These are phyloP conservation scores for Labeo rohita DNA, from an alignment of 2,113 vertebrate species.

Conservation along the genomic window DNA sequence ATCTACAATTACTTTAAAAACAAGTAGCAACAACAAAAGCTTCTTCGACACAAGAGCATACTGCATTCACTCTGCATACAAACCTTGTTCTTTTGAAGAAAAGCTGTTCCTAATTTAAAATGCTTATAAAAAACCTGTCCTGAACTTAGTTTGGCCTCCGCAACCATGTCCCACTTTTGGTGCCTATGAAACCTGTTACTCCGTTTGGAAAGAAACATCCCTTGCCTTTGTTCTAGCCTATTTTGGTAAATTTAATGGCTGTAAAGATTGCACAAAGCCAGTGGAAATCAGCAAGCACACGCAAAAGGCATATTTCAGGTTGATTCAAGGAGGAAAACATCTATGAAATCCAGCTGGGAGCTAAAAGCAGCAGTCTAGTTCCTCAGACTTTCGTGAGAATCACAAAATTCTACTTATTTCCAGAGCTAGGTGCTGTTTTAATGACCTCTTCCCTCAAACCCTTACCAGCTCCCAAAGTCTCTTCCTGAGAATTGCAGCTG, in stretches of 20 bases:
- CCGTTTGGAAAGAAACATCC: neutral
- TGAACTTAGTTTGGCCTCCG: constrained; percentile 17
- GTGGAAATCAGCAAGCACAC: neutral
- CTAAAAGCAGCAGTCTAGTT: neutral
- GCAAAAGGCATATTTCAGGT: neutral
- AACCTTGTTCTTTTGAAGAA: constrained; percentile 6
- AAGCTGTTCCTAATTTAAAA: neutral
- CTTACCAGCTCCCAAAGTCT: constrained; percentile 63
- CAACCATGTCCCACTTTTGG: constrained; percentile 1
- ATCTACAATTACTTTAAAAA: constrained; percentile 35
- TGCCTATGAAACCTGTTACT: neutral
- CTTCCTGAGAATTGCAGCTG: constrained; percentile 72
- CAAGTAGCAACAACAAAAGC: neutral
- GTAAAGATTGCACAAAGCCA: neutral
- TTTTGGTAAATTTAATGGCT: neutral
- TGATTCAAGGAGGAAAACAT: neutral
- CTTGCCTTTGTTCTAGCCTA: neutral
- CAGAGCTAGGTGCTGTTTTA: constrained; percentile 65
- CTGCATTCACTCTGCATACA: neutral
- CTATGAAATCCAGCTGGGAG: constrained; percentile 5
- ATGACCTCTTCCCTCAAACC: constrained; percentile 66
- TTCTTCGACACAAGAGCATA: neutral
- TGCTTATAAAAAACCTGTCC: neutral
- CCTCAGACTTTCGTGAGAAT: neutral
- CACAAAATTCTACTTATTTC: constrained; percentile 30